These are phyloP conservation scores for Neoaliturus tenellus DNA, from an alignment of 2,888 invertebrate genomes.

Conservation along the genomic window DNA sequence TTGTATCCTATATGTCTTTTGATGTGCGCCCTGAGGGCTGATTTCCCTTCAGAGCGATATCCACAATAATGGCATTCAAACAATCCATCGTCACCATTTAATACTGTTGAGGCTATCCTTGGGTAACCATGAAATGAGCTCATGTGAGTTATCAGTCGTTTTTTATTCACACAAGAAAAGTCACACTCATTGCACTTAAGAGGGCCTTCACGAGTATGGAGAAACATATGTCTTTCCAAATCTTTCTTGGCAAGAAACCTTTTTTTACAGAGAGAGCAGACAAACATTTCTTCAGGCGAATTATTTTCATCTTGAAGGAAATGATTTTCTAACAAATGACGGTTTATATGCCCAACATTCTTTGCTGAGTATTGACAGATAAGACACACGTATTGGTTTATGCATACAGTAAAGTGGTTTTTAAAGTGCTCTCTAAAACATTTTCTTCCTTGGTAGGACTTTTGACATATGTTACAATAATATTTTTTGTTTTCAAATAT, in stretches of 20 bases:
- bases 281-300: not conserved
- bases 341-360: not conserved
- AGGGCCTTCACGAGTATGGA: not conserved
- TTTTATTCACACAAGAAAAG: not conserved
- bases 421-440: constrained; percentile 1
- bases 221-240: constrained; percentile 1
- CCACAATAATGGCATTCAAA: not conserved
- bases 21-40: not conserved
- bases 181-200: not conserved
- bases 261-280: not conserved
- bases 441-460: not conserved
- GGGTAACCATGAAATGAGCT: not conserved
- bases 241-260: not conserved
- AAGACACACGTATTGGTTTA: not conserved
- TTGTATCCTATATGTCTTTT: not conserved
- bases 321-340: not conserved
- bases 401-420: not conserved
- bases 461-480: not conserved
- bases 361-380: not conserved
- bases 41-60: not conserved
- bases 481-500: not conserved
- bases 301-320: not conserved
- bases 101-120: not conserved
- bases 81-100: not conserved
- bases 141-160: not conserved